Evolutionary conservation across 2,888 invertebrate genomes (phyloP), one percentile per base, ranked within the genome.

Genomic region (Neocrepidodera transversa): DNA sequence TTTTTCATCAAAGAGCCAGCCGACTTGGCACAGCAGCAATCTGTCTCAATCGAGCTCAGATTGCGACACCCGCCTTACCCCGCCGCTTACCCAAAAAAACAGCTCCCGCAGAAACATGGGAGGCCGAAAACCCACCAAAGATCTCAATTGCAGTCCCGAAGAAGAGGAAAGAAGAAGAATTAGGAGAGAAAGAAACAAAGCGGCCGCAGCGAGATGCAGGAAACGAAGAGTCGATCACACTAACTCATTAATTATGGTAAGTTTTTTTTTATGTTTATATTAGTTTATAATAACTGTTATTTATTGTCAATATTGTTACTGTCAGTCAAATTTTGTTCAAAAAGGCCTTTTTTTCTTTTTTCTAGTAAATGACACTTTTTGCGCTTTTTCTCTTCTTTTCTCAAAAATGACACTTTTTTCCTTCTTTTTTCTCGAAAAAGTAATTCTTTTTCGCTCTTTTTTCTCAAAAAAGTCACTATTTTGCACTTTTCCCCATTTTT

Each of bases 171-270:
- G 95, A 59, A 84, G 96, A 45, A 86, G 89, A 74, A 81, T 94
- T 38, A 86, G 98, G 17, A 85, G 98, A 45, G 97, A 97, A 76
- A 83, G 98, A 62, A 99, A 99, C 80, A 99, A 99, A 81, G 87
- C 94, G 82, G 98, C 98, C 26, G 98, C 98, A 50, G 98, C 98
- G 0, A 87, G 97, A 68, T 99, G 98, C 80, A 88, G 98, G 74
- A 96, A 97, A 79, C 87, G 97, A 67, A 86, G 98, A 62, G 91
- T 98, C 72, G 97, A 98, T 79, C 95, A 96, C 77, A 98, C 98
- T 67, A 95, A 95, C 81, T 86, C 89, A 69, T 85, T 98, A 26
- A 84, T 95, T 71, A 87, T 88, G 66, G 90, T 90, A 80, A 81
- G 83, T 75, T 17, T 32, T 35, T 35, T 7, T n/a, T n/a, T n/a